Percentiles rank a stretch among this genome's conserved stretches.
These are phyloP conservation scores for Eledona agricola DNA, from an alignment of 2,888 invertebrate species.

Conservation along the genomic window DNA sequence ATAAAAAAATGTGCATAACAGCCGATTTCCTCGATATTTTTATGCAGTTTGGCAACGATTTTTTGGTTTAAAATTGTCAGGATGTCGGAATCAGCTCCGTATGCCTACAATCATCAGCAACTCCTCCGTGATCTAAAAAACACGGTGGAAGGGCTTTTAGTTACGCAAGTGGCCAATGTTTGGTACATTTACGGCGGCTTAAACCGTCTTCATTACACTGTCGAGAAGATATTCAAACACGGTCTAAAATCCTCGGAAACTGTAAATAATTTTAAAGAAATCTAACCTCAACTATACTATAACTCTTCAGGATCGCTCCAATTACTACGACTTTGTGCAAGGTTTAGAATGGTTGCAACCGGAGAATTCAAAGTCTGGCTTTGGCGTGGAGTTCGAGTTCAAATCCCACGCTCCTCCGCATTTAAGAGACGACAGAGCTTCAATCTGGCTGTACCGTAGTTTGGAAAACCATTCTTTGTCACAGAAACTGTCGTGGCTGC, in stretches of 20 bases:
- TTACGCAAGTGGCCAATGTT: conserved; percentile 67
- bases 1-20: no score
- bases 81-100: conserved; percentile 29
- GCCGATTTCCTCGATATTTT: no score
- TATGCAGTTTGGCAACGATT: no score
- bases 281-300: conserved; percentile 12
- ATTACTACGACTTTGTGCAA: conserved; percentile 68
- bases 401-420: conserved; percentile 61
- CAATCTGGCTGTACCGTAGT: conserved; percentile 66
- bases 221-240: conserved; percentile 68
- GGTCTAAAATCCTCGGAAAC: conserved; percentile 59
- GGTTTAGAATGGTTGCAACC: conserved; percentile 70
- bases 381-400: conserved; percentile 61
- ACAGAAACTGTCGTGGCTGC: conserved; percentile 69
- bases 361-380: conserved; percentile 64
- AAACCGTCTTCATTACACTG: conserved; percentile 65
- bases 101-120: conserved; percentile 61
- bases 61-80: background rate
- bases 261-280: conserved; percentile 11
- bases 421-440: conserved; percentile 64
- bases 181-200: conserved; percentile 70
- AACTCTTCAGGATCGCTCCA: conserved; percentile 63
- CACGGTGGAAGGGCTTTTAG: conserved; percentile 68
- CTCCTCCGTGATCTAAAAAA: conserved; percentile 65
- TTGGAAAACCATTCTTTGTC: conserved; percentile 68